A percentile compares a stretch with the other conserved stretches of the same genome.
These are phyloP conservation scores for Tethea ocularis DNA, from an alignment of 2,888 invertebrate species.

Conservation along the genomic window DNA sequence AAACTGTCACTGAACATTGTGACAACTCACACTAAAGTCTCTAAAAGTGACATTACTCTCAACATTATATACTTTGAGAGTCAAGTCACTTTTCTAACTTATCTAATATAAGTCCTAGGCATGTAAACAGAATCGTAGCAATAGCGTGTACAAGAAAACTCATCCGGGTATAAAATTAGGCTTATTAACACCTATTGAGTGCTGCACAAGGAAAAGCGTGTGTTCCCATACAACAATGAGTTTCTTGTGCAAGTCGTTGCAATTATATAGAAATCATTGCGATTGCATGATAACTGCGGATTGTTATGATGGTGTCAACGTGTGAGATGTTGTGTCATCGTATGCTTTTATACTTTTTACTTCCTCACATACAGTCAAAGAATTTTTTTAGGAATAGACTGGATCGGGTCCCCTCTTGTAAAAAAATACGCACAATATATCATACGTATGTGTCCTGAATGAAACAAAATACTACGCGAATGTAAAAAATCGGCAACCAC, in stretches of 20 bases:
- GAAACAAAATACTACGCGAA: no score
- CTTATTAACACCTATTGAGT: slow-evolving; percentile 16
- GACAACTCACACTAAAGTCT: no score
- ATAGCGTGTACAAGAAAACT: slow-evolving; percentile 15
- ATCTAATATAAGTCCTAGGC: not conserved
- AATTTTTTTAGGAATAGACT: no score
- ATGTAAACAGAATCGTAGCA: not conserved
- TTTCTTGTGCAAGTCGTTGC: slow-evolving; percentile 13
- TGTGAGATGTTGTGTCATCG: not conserved
- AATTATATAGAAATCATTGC: slow-evolving; percentile 6
- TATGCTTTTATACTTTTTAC: not conserved
- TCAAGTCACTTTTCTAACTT: no score
- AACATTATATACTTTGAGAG: no score
- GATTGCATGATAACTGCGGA: slow-evolving; percentile 9
- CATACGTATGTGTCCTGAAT: no score
- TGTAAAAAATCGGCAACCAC: no score
- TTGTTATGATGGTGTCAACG: not conserved
- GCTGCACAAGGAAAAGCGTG: slow-evolving; percentile 19
- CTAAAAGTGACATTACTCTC: no score
- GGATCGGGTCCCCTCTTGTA: no score
- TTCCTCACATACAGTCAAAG: no score
- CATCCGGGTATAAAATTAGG: slow-evolving; percentile 27
- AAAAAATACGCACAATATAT: no score
- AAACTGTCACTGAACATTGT: no score
- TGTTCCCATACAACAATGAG: slow-evolving; percentile 23